These are phyloP conservation scores for Cremastobaeus sp. DNA, from an alignment of 2,888 invertebrate genomes.

Conservation along the genomic window DNA sequence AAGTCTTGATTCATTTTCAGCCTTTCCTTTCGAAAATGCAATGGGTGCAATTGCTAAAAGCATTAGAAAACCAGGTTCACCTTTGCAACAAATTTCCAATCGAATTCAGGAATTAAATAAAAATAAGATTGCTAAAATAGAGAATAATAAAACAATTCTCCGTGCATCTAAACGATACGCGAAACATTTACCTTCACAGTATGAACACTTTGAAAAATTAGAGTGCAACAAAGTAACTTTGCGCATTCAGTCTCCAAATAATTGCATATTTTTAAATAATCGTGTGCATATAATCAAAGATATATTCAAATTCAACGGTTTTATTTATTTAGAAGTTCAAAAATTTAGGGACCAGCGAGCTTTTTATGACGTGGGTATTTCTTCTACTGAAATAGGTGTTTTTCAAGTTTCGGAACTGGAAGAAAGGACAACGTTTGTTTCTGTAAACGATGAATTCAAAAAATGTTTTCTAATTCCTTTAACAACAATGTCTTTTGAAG, in stretches of 20 bases:
- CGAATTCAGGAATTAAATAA: too few species aligned
- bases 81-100: conserved; percentile 33
- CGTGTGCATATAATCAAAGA: background rate
- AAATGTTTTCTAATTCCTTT: background rate
- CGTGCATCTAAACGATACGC: background rate
- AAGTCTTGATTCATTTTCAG: conserved; percentile 44
- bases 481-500: too few species aligned
- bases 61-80: conserved; percentile 34
- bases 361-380: conserved; percentile 7
- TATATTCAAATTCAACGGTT: background rate
- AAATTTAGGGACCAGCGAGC: background rate
- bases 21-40: conserved; percentile 53
- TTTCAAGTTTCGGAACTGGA: background rate
- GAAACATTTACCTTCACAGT: background rate
- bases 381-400: conserved; percentile 5
- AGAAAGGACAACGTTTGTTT: background rate
- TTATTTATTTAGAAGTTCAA: too few species aligned
- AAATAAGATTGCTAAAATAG: too few species aligned
- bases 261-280: background rate
- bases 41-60: conserved; percentile 26
- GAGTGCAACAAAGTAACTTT: background rate
- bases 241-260: background rate
- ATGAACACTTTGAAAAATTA: background rate
- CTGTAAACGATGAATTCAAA: background rate
- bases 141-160: background rate